A percentile compares a stretch with the other conserved stretches of the same genome.
These are phyloP conservation scores for Drosophila pandora DNA, from an alignment of 1,140 invertebrate genomes.

Conservation along the genomic window DNA sequence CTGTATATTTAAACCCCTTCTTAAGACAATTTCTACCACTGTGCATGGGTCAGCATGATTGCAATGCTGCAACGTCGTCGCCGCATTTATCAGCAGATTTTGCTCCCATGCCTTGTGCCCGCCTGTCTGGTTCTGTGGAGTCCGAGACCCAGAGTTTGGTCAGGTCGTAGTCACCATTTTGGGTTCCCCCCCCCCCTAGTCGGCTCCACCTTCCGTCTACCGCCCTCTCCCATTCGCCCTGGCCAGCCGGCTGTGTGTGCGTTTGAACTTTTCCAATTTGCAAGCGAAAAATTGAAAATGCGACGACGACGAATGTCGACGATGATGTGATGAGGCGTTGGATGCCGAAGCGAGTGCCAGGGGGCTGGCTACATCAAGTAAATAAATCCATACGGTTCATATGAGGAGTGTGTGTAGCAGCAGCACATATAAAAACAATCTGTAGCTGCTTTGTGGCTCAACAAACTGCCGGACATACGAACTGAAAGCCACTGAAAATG, in stretches of 20 bases:
- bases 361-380: slow-evolving; percentile 46
- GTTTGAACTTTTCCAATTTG: slow-evolving; percentile 82
- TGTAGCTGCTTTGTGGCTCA: slow-evolving; percentile 71
- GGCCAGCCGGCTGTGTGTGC: slow-evolving; percentile 31
- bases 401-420: slow-evolving; percentile 16
- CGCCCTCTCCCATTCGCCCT: slow-evolving; percentile 9
- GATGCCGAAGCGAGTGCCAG: background rate
- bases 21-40: slow-evolving; percentile 18
- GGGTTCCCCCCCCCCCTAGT: slow-evolving; percentile 16
- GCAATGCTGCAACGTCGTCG: slow-evolving; percentile 39
- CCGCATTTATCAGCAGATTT: slow-evolving; percentile 73
- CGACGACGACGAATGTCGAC: slow-evolving; percentile 43
- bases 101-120: slow-evolving; percentile 64
- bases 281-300: slow-evolving; percentile 81
- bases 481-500: slow-evolving; percentile 64
- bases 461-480: slow-evolving; percentile 66
- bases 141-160: slow-evolving; percentile 32
- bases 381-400: slow-evolving; percentile 72
- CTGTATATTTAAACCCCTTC: no score
- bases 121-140: slow-evolving; percentile 41
- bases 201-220: background rate
- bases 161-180: slow-evolving; percentile 52
- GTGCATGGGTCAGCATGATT: slow-evolving; percentile 59
- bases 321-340: slow-evolving; percentile 50
- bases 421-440: slow-evolving; percentile 66